Base-by-base conservation (phyloP, 2,113 vertebrate genomes). In the Brachypteracias leptosomus region DNA sequence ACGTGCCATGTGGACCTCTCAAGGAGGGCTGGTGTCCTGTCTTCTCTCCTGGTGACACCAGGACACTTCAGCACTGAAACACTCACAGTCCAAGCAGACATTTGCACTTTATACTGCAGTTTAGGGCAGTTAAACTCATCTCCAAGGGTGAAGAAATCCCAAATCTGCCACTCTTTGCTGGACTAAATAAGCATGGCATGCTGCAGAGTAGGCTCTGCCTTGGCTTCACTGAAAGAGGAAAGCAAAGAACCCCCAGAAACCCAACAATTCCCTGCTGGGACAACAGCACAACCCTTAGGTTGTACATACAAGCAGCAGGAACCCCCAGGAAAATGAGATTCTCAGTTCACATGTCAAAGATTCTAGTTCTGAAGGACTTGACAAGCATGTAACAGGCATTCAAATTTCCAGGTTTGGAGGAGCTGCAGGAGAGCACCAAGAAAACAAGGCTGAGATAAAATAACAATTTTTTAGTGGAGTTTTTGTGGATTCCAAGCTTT, bases 1-100 rank as follows among this genome's bases (percentile, higher is more conserved):
- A 38, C 0, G 1, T 14, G 40, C 35, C n/a, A 29, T 1, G 0
- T 10, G 24, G 66, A 36, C 29, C 29, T 73, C 2, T 11, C 14
- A 22, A 47, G 17, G 16, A 40, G 40, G 12, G 21, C 36, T 6
- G 16, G 33, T 2, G 33, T 10, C 52, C 42, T 11, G 9, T 16
- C 47, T 47, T 31, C 38, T 63, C 49, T 46, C 44, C 42, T 16
- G 6, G 28, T 28, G 5, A 58, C 31, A 31, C 10, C 44, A 44
- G 38, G 49, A 44, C 24, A 13, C 19, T 47, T 36, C 49, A 70
- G 44, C 58, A 36, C 40, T 17, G 24, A 44, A 78, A 38, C 21
- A 42, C 21, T 47, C 49, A 8, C 0, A 76, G 33, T 8, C 16
- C 24, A 29, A 70, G 42, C 7, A 44, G 49, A 47, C 2, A 0